Base-by-base conservation (phyloP, 1,140 invertebrate genomes). In the Delia radicum region DNA sequence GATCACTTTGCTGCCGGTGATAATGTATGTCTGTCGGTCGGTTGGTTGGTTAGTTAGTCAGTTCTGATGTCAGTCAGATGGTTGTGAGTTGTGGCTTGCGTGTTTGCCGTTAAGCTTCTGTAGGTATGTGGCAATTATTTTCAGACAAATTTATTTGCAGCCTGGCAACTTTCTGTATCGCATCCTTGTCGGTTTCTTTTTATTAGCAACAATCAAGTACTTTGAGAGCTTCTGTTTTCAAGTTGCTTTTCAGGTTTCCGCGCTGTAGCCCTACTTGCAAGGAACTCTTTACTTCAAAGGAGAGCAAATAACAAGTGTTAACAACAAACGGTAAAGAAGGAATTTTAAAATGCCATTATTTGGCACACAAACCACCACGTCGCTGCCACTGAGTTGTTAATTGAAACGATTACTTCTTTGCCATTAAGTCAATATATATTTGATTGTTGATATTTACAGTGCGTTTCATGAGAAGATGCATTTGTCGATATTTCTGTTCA, bases 111-210 rank as follows among this genome's bases (percentile, higher is more conserved):
- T 69, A 69, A 73, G 71, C 71, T 73, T 48, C 71, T 73, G 71
- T 18, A 69, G 71, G 33, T 73, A 73, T 73, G 65, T 73, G 76
- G 82, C 82, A 83, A 83, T 83, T 83, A 83, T 82, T 82, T 83
- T 81, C 83, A 83, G 82, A 83, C 82, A 83, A 83, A 83, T 83
- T 83, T 83, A 83, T 83, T 83, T 83, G 82, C 74, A 21, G n/a
- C 37, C 46, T 48, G 71, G 26, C 26, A n/a, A 37, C 31, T 71
- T 31, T 63, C 33, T 24, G 62, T 27, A 15, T 33, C 33, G 8
- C 65, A 13, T 24, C 65, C n/a, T 27, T 33, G 65, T 33, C 29
- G 63, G 29, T 18, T 6, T 18, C 2, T 28, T 67, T 29, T 69
- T 69, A 37, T 69, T 37, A 21, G 26, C 26, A 3, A 15, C 15